Conservation (phyloP, 2,113 vertebrate species). For the Eolophus roseicapilla region DNA sequence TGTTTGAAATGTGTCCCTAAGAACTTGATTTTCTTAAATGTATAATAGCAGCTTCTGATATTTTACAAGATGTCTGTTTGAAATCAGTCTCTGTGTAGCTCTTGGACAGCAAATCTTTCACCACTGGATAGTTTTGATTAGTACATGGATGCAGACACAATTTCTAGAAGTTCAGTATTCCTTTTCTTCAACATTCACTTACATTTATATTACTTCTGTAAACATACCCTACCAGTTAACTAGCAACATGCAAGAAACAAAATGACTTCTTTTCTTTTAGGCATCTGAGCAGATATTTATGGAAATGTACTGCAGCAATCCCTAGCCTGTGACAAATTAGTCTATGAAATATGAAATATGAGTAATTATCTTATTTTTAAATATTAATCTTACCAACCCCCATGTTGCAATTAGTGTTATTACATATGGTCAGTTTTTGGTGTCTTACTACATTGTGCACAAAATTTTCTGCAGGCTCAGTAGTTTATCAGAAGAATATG, state of each 20-base stretch:
- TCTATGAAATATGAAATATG: neutral
- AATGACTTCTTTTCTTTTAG: neutral
- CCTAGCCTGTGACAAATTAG: neutral
- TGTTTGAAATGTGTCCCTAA: neutral
- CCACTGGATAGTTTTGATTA: neutral
- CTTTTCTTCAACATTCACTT: neutral
- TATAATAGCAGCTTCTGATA: neutral
- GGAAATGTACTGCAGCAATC: neutral
- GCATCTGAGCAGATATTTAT: neutral
- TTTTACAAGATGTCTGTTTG: neutral
- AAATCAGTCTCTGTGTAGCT: neutral
- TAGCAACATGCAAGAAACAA: neutral
- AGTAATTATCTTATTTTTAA: neutral
- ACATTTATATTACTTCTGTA: neutral
- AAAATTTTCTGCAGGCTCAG: neutral
- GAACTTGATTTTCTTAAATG: neutral
- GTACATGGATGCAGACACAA: neutral
- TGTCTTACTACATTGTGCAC: neutral
- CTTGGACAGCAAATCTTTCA: neutral
- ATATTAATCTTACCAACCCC: neutral
- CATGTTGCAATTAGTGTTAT: neutral
- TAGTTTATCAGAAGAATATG: neutral
- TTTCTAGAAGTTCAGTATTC: neutral
- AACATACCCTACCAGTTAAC: neutral
- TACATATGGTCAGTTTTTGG: neutral